These are phyloP conservation scores for Trissoscelio sp. DNA, from an alignment of 2,888 invertebrate genomes.

Conservation along the genomic window DNA sequence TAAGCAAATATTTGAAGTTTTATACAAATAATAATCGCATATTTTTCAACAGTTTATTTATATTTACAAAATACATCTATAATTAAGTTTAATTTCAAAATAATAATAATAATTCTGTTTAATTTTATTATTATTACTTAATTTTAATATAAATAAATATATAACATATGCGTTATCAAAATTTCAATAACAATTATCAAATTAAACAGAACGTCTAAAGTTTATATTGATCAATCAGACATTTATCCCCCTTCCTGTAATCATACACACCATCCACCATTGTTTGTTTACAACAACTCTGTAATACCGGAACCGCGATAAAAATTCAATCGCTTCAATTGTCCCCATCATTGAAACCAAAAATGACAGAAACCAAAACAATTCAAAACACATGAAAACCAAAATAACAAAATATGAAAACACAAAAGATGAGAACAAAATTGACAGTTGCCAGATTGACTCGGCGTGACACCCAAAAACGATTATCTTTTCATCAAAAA, in stretches of 20 bases:
- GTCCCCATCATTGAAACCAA: neutral
- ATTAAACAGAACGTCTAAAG: neutral
- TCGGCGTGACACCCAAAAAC: neutral
- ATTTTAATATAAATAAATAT: too few relatives aligned
- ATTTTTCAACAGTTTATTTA: too few relatives aligned
- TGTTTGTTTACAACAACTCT: slow-evolving; percentile 19
- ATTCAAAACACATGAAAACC: neutral
- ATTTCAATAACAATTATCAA: too few relatives aligned
- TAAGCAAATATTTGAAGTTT: too few relatives aligned
- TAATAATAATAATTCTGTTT: too few relatives aligned
- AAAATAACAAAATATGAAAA: slow-evolving; percentile 5
- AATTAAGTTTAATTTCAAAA: too few relatives aligned
- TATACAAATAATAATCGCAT: too few relatives aligned
- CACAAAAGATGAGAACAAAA: slow-evolving; percentile 36
- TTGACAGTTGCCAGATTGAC: slow-evolving; percentile 24
- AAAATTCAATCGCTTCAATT: neutral
- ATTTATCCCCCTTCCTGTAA: neutral
- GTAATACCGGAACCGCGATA: slow-evolving; percentile 11
- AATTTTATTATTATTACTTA: too few relatives aligned
- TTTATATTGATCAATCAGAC: neutral
- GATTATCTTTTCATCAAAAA: neutral
- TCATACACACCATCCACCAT: neutral
- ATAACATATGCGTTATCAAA: too few relatives aligned
- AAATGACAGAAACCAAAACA: slow-evolving; percentile 36
- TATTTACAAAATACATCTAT: too few relatives aligned